Percentiles rank a stretch among this genome's conserved stretches.
Evolutionary conservation across 2,888 invertebrate genomes (phyloP).

Genomic region (Eupithecia exiguata): DNA sequence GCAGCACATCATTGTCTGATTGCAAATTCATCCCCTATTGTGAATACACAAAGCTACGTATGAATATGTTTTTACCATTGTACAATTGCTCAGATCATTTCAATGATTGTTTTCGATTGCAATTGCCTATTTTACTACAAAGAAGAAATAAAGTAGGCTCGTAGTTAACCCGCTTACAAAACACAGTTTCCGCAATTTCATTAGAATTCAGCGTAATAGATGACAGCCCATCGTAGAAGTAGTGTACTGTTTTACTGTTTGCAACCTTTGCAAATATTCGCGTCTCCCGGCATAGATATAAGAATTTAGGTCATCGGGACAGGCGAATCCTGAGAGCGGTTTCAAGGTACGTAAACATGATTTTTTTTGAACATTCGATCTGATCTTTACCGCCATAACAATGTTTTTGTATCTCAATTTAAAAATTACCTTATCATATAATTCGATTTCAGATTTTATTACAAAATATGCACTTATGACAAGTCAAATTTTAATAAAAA

Average conservation of each 20-base stretch:
- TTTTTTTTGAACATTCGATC: not conserved
- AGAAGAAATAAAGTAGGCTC: too few species aligned
- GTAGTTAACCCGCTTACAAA: not conserved
- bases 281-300: not conserved
- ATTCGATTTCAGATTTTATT: too few species aligned
- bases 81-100: not conserved
- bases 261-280: not conserved
- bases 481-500: too few species aligned
- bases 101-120: not conserved
- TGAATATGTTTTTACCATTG: not conserved
- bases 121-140: too few species aligned
- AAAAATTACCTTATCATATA: not conserved
- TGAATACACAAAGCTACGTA: not conserved
- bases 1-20: not conserved
- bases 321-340: not conserved
- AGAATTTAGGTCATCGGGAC: not conserved
- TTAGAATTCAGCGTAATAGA: not conserved
- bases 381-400: slow-evolving; percentile 5
- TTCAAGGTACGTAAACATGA: slow-evolving; percentile 25
- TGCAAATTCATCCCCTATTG: not conserved
- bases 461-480: too few species aligned
- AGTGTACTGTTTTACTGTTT: not conserved
- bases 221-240: not conserved
- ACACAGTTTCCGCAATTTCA: not conserved
- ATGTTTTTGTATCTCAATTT: not conserved